Percentiles rank a stretch among this genome's conserved stretches.
phyloP scores from a whole-genome alignment of 2,888 invertebrate genomes.

The Hesperia comma region DNA sequence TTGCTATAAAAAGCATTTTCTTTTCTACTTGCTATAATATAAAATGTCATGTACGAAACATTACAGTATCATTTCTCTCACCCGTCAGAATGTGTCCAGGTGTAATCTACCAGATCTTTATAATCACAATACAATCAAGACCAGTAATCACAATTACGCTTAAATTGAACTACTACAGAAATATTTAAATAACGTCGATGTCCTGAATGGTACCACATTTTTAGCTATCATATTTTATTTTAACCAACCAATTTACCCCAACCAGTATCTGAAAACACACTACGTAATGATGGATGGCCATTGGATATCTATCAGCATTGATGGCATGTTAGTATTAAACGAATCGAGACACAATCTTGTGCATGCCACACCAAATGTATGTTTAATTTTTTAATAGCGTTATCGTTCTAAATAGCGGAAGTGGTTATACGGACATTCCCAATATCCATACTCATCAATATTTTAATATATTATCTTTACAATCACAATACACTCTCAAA shows the following conservation, averaged over 20 bases:
- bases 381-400: too few relatives aligned
- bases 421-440: too few relatives aligned
- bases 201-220: neutral
- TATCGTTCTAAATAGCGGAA: too few relatives aligned
- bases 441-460: too few relatives aligned
- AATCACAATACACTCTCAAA: too few relatives aligned
- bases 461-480: too few relatives aligned
- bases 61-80: neutral
- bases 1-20: slow-evolving; percentile 2
- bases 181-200: neutral
- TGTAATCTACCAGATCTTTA: neutral
- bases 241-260: neutral
- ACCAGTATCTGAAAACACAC: slow-evolving; percentile 1
- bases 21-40: slow-evolving; percentile 2
- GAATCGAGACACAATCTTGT: too few relatives aligned
- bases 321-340: too few relatives aligned
- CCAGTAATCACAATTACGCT: neutral
- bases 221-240: slow-evolving; percentile 2
- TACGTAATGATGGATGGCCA: neutral
- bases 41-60: slow-evolving; percentile 3
- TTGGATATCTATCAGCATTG: too few relatives aligned
- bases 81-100: too few relatives aligned
- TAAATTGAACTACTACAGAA: neutral
- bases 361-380: too few relatives aligned
- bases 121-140: neutral